These are phyloP conservation scores for Amazona guildingii DNA, from an alignment of 2,113 vertebrate genomes.

Conservation along the genomic window DNA sequence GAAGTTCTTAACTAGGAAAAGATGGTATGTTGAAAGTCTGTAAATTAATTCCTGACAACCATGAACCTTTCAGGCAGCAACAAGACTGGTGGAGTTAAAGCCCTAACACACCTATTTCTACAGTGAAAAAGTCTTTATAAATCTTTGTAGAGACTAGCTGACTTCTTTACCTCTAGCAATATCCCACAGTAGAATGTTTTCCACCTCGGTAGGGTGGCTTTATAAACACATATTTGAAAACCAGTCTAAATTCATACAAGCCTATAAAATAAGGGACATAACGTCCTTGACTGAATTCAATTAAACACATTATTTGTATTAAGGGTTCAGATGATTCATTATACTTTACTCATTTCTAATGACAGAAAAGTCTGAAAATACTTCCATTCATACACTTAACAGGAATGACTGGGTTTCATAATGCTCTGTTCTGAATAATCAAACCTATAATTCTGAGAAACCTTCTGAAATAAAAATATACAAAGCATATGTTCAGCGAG, in stretches of 20 bases:
- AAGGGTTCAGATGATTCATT: conserved; percentile 11
- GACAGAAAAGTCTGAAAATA: conserved; percentile 29
- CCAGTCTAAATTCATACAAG: not conserved
- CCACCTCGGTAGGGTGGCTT: not conserved
- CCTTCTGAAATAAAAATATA: conserved; percentile 40
- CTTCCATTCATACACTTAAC: conserved; percentile 14
- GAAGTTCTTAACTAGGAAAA: not conserved
- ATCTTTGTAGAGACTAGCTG: not conserved
- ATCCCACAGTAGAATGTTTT: not conserved
- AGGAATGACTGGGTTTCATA: conserved; percentile 16
- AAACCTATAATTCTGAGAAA: conserved; percentile 47
- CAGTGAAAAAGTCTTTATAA: not conserved
- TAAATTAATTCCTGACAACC: not conserved
- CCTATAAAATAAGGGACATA: conserved; percentile 2
- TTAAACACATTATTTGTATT: conserved; percentile 39
- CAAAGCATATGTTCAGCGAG: conserved; percentile 19
- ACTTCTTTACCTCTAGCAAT: not conserved
- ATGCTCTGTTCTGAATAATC: conserved; percentile 38
- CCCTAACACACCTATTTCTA: not conserved
- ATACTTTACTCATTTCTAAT: conserved; percentile 10
- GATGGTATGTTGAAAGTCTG: not conserved
- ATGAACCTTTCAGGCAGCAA: not conserved
- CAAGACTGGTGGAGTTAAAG: not conserved
- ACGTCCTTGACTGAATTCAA: conserved; percentile 2
- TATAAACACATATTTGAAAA: conserved; percentile 8